Base-by-base conservation (phyloP, 2,113 vertebrate species). In the Tragulus kanchil region DNA sequence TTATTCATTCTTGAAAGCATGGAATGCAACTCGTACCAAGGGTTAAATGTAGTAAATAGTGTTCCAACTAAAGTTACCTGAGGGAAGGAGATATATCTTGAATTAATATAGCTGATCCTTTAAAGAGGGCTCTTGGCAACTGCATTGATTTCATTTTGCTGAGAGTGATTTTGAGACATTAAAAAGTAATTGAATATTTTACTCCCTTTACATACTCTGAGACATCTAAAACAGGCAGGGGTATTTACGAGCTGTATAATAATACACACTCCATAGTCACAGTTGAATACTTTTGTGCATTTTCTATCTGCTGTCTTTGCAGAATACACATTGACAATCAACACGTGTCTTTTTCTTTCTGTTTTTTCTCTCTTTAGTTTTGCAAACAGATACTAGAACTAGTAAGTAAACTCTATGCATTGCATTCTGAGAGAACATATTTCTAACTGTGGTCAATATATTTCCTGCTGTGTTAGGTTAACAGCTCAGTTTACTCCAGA, bases 131-230 rank as follows among this genome's bases (percentile, higher is more conserved):
- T 96, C 79, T 77, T 87, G 95, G 78, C 42, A 81, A 86, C 54
- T 77, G 25, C 78, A 93, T 48, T 92, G 92, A 95, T 93, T 97
- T 93, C 59, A 93, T 95, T 96, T 95, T 89, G 67, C 67, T 85
- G 67, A 89, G 45, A 69, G 28, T 85, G 94, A 97, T 92, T 96
- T 93, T 95, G 86, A 73, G 77, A 78, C 77, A 93, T 95, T 94
- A 97, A 88, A 97, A 97, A 93, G 50, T 89, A 92, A 96, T 96
- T 93, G 64, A 94, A 61, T 95, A 82, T 97, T 95, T 97, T 89
- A 81, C 14, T 97, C 58, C 77, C 62, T 89, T 90, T 75, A 56
- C 14, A 69, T 61, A 89, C 52, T 90, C 81, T 58, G 77, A 96
- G 50, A 96, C n/a, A 85, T 83, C 59, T 90, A 92, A 85, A 94